These are phyloP conservation scores for Noctua pronuba DNA, from an alignment of 2,888 invertebrate species.

Conservation along the genomic window DNA sequence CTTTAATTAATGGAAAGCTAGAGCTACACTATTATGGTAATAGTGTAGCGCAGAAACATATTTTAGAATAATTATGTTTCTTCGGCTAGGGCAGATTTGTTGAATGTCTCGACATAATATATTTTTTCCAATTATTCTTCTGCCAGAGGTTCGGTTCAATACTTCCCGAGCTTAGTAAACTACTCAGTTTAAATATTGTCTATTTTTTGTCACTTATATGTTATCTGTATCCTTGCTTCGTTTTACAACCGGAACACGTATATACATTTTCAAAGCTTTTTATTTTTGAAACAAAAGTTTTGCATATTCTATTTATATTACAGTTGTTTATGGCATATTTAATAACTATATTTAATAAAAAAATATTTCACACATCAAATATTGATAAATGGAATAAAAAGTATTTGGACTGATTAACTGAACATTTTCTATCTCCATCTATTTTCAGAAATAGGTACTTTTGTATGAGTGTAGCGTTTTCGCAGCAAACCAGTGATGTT, in stretches of 20 bases:
- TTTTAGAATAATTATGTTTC: too few species aligned
- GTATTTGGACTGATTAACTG: slow-evolving; percentile 80
- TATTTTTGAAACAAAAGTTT: slow-evolving; percentile 11
- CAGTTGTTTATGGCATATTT: slow-evolving; percentile 3
- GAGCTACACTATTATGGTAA: too few species aligned
- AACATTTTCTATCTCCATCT: slow-evolving; percentile 92
- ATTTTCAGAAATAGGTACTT: slow-evolving; percentile 94
- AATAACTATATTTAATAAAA: neutral
- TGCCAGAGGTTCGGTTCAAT: neutral
- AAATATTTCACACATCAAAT: neutral
- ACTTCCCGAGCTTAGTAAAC: neutral
- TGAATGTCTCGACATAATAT: neutral
- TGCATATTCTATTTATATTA: neutral
- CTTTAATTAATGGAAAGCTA: neutral
- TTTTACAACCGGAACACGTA: slow-evolving; percentile 68
- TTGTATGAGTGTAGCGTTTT: slow-evolving; percentile 91
- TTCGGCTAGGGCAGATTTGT: too few species aligned
- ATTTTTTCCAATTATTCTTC: neutral
- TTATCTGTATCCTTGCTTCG: slow-evolving; percentile 61
- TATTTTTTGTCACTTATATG: slow-evolving; percentile 32
- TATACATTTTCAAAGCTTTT: slow-evolving; percentile 47
- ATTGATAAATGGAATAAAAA: slow-evolving; percentile 65
- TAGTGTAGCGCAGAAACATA: too few species aligned
- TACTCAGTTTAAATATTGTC: slow-evolving; percentile 29
- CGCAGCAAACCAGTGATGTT: slow-evolving; percentile 92